A percentile compares a stretch with the other conserved stretches of the same genome.
These are phyloP conservation scores for Lycophotia porphyrea DNA, from an alignment of 2,888 invertebrate genomes.

Conservation along the genomic window DNA sequence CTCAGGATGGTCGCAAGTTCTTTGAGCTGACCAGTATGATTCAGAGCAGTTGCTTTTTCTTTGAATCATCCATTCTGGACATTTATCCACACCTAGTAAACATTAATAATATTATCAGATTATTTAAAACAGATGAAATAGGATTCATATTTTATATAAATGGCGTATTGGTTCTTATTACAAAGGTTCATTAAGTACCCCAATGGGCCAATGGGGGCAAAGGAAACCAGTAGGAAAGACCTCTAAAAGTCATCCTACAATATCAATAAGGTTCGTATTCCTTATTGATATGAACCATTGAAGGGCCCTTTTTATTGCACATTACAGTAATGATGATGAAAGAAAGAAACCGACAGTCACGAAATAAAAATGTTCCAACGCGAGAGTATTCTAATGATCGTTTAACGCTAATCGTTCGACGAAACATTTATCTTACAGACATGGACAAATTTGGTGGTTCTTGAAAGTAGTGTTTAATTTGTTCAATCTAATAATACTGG, in stretches of 20 bases:
- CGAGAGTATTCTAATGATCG: conserved; percentile 42
- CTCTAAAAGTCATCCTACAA: not conserved
- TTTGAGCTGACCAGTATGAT: conserved; percentile 77
- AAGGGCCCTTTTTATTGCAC: not conserved
- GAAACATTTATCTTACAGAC: conserved; percentile 62
- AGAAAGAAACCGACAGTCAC: conserved; percentile 2
- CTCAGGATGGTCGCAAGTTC: conserved; percentile 79
- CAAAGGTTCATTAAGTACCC: not conserved
- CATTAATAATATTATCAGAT: not conserved
- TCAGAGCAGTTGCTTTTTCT: conserved; percentile 71
- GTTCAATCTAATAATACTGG: conserved; percentile 6
- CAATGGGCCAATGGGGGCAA: not conserved
- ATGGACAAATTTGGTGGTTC: conserved; percentile 60
- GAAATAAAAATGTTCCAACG: conserved; percentile 15
- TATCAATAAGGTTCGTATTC: not conserved
- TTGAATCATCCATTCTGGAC: conserved; percentile 80
- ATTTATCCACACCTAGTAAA: conserved; percentile 76
- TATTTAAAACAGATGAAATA: conserved; percentile 6
- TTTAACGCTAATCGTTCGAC: conserved; percentile 51
- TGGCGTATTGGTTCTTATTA: not conserved
- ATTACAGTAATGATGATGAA: conserved; percentile 16
- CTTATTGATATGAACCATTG: not conserved
- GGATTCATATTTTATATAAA: not conserved
- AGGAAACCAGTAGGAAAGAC: not conserved
- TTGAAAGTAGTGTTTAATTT: conserved; percentile 44